Conservation (phyloP, 2,797 vertebrate species). For the Sebastes diploproa region DNA sequence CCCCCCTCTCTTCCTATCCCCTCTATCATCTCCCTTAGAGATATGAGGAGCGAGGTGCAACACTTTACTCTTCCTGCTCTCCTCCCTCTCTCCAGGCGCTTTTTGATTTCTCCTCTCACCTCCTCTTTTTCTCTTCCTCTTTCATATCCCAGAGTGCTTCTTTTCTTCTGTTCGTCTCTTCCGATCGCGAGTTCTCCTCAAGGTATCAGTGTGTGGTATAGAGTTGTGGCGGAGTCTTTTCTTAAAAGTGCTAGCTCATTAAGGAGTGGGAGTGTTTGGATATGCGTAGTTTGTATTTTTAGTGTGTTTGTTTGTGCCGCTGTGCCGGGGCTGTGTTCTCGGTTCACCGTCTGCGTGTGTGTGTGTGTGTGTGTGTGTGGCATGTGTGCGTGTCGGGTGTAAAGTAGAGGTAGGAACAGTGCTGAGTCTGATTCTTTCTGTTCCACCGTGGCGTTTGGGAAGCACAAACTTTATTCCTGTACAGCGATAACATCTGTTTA, state of each 20-base stretch:
- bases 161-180: conserved; percentile 79
- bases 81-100: conserved; percentile 81
- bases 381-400: conserved; percentile 39
- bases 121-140: conserved; percentile 75
- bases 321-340: conserved; percentile 79
- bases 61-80: conserved; percentile 82
- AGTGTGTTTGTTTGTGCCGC: conserved; percentile 85
- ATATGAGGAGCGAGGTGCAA: conserved; percentile 81
- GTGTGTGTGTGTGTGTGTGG: conserved; percentile 41
- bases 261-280: conserved; percentile 86
- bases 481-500: conserved; percentile 78
- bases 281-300: conserved; percentile 88
- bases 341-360: conserved; percentile 57
- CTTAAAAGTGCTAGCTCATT: conserved; percentile 87
- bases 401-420: conserved; percentile 77
- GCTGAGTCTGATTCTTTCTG: conserved; percentile 81
- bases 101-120: conserved; percentile 81
- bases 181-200: conserved; percentile 83
- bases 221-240: conserved; percentile 79
- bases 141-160: conserved; percentile 78
- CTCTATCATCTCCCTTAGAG: conserved; percentile 84
- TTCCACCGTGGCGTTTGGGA: conserved; percentile 75
- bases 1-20: conserved; percentile 58
- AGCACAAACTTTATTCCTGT: conserved; percentile 78
- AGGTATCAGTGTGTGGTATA: conserved; percentile 83